Base-by-base conservation (phyloP, 2,113 vertebrate species). In the Corythornis vintsioides region DNA sequence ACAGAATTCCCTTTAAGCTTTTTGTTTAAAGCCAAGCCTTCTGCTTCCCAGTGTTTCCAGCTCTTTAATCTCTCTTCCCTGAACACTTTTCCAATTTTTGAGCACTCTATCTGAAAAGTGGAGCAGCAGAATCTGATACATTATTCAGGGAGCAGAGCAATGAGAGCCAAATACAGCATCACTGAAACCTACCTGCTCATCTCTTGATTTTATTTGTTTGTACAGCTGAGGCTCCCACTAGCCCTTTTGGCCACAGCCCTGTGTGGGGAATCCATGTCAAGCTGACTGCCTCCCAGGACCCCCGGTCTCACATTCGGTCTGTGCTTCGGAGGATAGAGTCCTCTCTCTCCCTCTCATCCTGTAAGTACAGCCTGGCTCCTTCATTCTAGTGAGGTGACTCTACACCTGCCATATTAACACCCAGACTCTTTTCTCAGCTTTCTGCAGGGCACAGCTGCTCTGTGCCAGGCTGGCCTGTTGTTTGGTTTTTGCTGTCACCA, bases 261-360 rank as follows among this genome's bases (percentile, higher is more conserved):
- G 88, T 3, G 56, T 82, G 90, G 61, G 73, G 88, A 94, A 77
- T 94, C 88, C 92, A 96, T 96, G 96, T 83, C 17, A 1, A 96
- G 89, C 87, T 96, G 92, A 95, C 35, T 81, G 80, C 86, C 60
- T 74, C 70, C 86, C 92, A 83, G 94, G 92, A 96, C 52, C 56
- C 47, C 19, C 0, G 14, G 82, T 94, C 65, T 96, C 75, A 33
- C 40, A 89, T 94, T 93, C 83, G 80, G 63, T 94, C 82, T 94
- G 75, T 94, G 26, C 92, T 94, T 92, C 1, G 56, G 91, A 96
- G 95, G 94, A 96, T 93, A 96, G 94, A 96, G 95, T 95, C 96
- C 94, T 96, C 94, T 94, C 96, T 94, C 94, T 96, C 94, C 96
- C 94, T 92, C 92, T 95, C 91, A 91, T 93, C 76, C 87, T 96